phyloP scores from a whole-genome alignment of 1,140 invertebrate species.

The Eumeta japonica region DNA sequence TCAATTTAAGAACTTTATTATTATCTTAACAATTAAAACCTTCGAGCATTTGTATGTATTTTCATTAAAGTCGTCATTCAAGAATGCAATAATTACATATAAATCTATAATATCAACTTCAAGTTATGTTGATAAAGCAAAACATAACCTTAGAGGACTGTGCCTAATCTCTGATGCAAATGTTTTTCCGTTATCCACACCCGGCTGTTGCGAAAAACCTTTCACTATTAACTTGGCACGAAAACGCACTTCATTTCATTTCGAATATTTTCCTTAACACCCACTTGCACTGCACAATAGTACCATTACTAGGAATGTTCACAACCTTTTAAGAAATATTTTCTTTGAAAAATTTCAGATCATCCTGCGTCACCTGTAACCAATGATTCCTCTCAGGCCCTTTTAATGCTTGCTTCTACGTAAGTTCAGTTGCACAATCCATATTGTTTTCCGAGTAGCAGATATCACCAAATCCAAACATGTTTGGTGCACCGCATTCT shows the following conservation, averaged over 20 bases:
- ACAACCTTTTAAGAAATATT: conserved; percentile 10
- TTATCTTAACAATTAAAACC: conserved; percentile 4
- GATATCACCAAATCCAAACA: too few species aligned
- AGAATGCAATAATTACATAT: too few species aligned
- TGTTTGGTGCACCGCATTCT: too few species aligned
- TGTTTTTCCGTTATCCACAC: conserved; percentile 13
- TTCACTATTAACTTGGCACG: background rate
- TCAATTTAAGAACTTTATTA: conserved; percentile 10
- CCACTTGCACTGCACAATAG: conserved; percentile 9
- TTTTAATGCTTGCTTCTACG: too few species aligned
- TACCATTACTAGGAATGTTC: conserved; percentile 5
- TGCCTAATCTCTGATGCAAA: conserved; percentile 9
- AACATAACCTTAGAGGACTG: too few species aligned
- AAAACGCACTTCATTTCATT: background rate
- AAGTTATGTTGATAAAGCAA: conserved; percentile 8
- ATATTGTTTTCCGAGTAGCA: too few species aligned
- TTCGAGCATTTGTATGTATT: conserved; percentile 9
- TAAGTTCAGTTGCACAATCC: too few species aligned
- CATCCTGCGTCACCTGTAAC: conserved; percentile 8
- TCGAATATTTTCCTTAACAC: background rate
- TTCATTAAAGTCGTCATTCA: too few species aligned
- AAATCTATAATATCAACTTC: conserved; percentile 5
- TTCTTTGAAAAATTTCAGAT: conserved; percentile 9
- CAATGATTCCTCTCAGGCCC: too few species aligned
- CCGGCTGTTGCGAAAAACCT: conserved; percentile 6